Evolutionary conservation across 2,113 vertebrate species (phyloP), one percentile per base, ranked within the genome.

Genomic region (Smithornis capensis): DNA sequence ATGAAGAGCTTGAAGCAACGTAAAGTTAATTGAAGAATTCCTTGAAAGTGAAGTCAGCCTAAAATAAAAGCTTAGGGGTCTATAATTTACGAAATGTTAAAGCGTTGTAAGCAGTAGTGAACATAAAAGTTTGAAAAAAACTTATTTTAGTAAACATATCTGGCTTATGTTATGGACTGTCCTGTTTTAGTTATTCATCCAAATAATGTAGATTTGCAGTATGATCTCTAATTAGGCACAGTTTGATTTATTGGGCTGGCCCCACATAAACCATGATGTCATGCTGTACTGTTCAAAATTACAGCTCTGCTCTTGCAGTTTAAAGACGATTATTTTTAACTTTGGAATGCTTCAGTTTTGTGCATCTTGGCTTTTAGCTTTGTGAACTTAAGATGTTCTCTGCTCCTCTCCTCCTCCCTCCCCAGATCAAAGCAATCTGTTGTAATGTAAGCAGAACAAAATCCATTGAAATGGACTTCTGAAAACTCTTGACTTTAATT

Each of bases 11-110:
- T 97, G 97, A 97, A 98, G 97, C 97, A 97, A 97, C 24, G 93
- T 98, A 98, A 98, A 98, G 97, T 98, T 97, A 97, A 98, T 98
- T 98, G 98, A 98, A 98, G 98, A 98, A 98, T 99, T 98, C 98
- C 97, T 98, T 97, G 90, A 97, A 97, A 96, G 97, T 98, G 97
- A 98, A 98, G 98, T 98, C 97, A 98, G 97, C 97, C 97, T 96
- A 90, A 97, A 97, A 97, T 97, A 97, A 97, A 97, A 94, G 91
- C 95, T 96, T 75, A 22, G 68, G 47, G 79, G 87, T 97, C 95
- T 97, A 65, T 98, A 98, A 98, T 97, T 98, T 98, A 97, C 93
- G 93, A 95, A 97, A 98, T 96, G 80, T 92, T 87, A 97, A 97
- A 90, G 92, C 89, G 97, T 97, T 98, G 93, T 98, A 97, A 97